These are phyloP conservation scores for Plotosus lineatus DNA, from an alignment of 2,113 vertebrate species.

Conservation along the genomic window DNA sequence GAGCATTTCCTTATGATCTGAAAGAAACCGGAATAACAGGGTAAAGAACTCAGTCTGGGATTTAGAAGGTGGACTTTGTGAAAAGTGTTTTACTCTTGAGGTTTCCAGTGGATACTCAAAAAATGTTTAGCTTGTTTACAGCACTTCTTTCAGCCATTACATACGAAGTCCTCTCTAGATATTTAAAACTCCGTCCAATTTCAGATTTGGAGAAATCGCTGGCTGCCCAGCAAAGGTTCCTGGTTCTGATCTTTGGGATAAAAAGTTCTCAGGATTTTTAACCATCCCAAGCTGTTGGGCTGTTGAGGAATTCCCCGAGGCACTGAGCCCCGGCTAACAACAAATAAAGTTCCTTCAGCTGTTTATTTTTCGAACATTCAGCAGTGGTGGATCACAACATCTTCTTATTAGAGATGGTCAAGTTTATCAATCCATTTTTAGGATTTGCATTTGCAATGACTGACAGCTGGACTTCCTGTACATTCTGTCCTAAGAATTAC, in stretches of 20 bases:
- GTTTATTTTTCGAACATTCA: background rate
- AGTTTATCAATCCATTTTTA: background rate
- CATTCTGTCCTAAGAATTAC: background rate
- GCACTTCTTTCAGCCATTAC: background rate
- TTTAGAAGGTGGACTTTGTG: background rate
- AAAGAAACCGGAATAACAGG: background rate
- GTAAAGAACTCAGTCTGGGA: background rate
- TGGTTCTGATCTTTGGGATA: background rate
- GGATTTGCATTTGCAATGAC: background rate
- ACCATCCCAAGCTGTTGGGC: background rate
- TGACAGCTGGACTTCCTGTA: background rate
- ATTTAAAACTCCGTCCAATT: background rate
- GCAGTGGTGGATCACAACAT: background rate
- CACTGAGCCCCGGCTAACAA: background rate
- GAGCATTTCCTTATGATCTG: background rate
- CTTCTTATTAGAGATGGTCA: background rate
- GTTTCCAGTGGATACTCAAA: background rate
- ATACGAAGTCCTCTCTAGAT: background rate
- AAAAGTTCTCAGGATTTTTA: background rate
- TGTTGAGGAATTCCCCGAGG: background rate
- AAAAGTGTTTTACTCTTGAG: background rate
- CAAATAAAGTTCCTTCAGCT: background rate
- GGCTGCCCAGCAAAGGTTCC: background rate
- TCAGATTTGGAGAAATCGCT: background rate
- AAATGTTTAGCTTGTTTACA: background rate